phyloP scores from a whole-genome alignment of 2,797 vertebrate species.

The Potorous gilbertii region DNA sequence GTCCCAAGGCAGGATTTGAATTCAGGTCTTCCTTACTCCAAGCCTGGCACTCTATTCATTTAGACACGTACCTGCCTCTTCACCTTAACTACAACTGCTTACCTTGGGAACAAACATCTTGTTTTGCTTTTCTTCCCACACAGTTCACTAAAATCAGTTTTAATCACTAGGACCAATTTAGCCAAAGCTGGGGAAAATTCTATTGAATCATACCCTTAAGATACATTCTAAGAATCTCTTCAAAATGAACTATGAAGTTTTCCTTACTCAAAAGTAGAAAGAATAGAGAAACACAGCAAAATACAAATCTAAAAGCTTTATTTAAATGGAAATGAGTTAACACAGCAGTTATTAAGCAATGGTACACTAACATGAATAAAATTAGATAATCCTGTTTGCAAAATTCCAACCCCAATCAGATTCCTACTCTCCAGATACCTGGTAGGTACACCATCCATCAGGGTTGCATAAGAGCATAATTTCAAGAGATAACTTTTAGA shows the following conservation, averaged over 20 bases:
- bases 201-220: background rate
- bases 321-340: slow-evolving; percentile 12
- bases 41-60: background rate
- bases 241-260: slow-evolving; percentile 25
- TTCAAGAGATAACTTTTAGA: background rate
- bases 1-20: background rate
- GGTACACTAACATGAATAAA: slow-evolving; percentile 27
- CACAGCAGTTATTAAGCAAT: slow-evolving; percentile 6
- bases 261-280: slow-evolving; percentile 4
- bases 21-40: background rate
- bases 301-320: slow-evolving; percentile 4
- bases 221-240: background rate
- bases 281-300: slow-evolving; percentile 20
- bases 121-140: slow-evolving; percentile 51
- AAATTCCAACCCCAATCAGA: slow-evolving; percentile 21
- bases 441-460: background rate
- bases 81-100: background rate
- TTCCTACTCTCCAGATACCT: background rate
- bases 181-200: slow-evolving; percentile 24
- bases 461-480: background rate
- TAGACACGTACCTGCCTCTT: background rate
- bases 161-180: slow-evolving; percentile 46
- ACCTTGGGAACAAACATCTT: background rate
- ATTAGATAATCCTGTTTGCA: background rate
- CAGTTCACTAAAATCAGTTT: slow-evolving; percentile 35